Conservation (phyloP, 2,113 vertebrate genomes). For the Pterocles gutturalis region DNA sequence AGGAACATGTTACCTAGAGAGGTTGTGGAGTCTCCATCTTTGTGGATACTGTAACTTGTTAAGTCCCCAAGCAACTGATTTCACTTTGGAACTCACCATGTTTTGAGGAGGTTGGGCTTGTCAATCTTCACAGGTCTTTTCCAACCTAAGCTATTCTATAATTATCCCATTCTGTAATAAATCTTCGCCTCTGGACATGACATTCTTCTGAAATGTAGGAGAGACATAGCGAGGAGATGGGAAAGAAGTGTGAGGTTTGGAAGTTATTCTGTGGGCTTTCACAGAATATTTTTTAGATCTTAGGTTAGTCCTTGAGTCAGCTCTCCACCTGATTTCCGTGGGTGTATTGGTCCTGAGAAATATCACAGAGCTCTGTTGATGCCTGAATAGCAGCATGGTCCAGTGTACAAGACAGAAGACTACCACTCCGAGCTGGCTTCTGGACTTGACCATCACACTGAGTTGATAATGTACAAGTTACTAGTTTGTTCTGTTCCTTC, state of each 20-base stretch:
- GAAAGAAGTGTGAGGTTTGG: not conserved
- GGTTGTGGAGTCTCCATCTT: not conserved
- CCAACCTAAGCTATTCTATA: not conserved
- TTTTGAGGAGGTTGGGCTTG: not conserved
- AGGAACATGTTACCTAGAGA: not conserved
- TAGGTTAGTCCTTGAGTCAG: not conserved
- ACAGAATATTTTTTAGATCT: not conserved
- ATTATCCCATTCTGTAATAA: not conserved
- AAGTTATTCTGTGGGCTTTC: not conserved
- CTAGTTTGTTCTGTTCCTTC: not conserved
- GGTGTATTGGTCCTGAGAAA: not conserved
- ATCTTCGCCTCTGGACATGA: not conserved
- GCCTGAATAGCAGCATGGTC: not conserved
- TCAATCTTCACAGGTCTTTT: not conserved
- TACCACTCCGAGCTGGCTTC: not conserved
- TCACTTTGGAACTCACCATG: not conserved
- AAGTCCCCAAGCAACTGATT: not conserved
- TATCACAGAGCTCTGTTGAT: not conserved
- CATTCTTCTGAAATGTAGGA: not conserved
- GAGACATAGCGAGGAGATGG: not conserved
- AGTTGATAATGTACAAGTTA: not conserved
- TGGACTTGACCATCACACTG: not conserved
- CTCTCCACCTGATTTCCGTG: not conserved
- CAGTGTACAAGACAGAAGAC: accelerated
- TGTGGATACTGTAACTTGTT: not conserved